Evolutionary conservation across 2,888 invertebrate genomes (phyloP), one percentile per base, ranked within the genome.

Genomic region (Tipula helvola): DNA sequence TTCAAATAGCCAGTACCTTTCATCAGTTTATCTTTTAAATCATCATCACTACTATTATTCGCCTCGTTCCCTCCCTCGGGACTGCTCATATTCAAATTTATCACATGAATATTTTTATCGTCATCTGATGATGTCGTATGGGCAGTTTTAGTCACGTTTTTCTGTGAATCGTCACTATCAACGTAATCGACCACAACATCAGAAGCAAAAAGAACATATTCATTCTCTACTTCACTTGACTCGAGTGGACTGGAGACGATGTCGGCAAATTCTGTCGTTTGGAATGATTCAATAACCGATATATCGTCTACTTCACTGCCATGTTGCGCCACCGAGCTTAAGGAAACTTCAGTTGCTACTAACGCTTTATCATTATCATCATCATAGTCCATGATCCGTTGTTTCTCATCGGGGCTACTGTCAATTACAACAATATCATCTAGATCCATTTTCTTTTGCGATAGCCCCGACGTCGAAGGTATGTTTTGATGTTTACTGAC

Each of bases 121-220:
- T 88, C 88, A 10, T 52, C 39, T 36, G 86, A 86, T 47, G 71
- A 87, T 87, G 7, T 87, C 86, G 39, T 87, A 3, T 71, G 71
- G 3, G 10, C 10, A 12, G 28, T 71, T 71, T 71, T 71, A 87
- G 87, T 87, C 87, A 5, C 87, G 85, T 57, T 87, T 87, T 36
- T 87, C 91, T 87, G 90, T 91, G 5, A 92, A 89, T 93, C 93
- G 87, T 94, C 94, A 52, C 93, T 92, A 41, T 93, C 92, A 2
- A 92, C 92, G 88, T 94, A 92, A 88, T 94, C 94, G 0, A 93
- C 93, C 0, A 94, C 93, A 89, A 93, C 93, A 86, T 94, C 94
- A 0, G 93, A 92, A 1, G 94, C 93, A 89, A 94, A 95, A 0
- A 95, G 89, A 8, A 95, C 92, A 89, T 94, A 95, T 88, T 95